Conservation (phyloP, 2,113 vertebrate species). For the Perca schrenkii region DNA sequence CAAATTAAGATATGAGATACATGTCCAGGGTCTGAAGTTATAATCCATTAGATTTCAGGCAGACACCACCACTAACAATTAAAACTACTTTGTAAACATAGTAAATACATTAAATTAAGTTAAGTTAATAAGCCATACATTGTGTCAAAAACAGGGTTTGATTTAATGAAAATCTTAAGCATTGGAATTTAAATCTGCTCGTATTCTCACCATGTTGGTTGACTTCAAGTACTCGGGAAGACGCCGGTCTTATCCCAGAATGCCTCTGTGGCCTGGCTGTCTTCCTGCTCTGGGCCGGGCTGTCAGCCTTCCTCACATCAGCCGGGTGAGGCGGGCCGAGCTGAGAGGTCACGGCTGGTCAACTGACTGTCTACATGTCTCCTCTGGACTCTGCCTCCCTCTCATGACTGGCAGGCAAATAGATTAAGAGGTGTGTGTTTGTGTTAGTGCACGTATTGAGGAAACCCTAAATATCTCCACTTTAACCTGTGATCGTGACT, state of each 20-base stretch:
- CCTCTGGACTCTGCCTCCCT: constrained; percentile 21
- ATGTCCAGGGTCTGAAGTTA: background rate
- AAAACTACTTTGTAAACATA: background rate
- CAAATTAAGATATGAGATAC: background rate
- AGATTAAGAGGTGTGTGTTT: constrained; percentile 39
- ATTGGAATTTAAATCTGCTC: background rate
- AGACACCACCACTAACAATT: background rate
- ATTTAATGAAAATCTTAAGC: constrained; percentile 2
- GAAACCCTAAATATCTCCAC: background rate
- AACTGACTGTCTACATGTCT: constrained; percentile 42
- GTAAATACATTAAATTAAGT: background rate
- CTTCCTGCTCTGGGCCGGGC: constrained; percentile 49
- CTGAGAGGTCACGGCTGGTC: constrained; percentile 68
- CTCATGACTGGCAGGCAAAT: constrained; percentile 44
- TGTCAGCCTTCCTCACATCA: constrained; percentile 76
- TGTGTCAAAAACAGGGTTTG: background rate
- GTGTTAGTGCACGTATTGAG: background rate
- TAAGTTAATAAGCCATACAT: background rate
- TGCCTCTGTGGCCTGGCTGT: constrained; percentile 43
- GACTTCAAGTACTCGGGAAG: constrained; percentile 13
- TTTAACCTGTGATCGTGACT: background rate
- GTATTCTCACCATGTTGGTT: background rate
- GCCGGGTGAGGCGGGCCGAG: constrained; percentile 39
- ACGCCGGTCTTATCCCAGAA: constrained; percentile 38
- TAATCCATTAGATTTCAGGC: background rate